Evolutionary conservation across 2,113 vertebrate genomes (phyloP).

Genomic region (Brachirus orientalis): DNA sequence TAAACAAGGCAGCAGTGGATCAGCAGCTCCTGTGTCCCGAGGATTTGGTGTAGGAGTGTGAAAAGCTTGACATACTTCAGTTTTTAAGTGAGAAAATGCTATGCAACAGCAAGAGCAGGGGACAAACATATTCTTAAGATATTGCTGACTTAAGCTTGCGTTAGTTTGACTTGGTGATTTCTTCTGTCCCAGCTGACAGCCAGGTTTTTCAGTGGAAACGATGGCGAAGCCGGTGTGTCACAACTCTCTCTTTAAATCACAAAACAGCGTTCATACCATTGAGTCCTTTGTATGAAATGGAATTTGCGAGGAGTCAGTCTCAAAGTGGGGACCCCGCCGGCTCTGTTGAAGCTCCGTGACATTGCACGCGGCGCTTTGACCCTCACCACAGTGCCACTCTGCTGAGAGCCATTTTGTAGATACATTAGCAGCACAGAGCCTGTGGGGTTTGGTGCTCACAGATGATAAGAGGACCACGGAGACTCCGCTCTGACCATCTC

Average conservation of each 20-base stretch:
- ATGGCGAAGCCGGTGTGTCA: too few species aligned
- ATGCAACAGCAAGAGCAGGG: too few species aligned
- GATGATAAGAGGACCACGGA: conserved; percentile 66
- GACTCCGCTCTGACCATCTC: conserved; percentile 53
- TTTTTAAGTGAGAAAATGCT: too few species aligned
- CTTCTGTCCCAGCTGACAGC: too few species aligned
- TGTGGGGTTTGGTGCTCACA: conserved; percentile 56
- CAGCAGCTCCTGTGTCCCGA: conserved; percentile 17
- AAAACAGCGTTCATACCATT: conserved; percentile 5
- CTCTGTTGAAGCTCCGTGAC: conserved; percentile 39
- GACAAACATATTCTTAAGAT: too few species aligned
- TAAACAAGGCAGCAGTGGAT: too few species aligned
- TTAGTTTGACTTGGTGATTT: too few species aligned
- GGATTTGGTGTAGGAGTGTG: too few species aligned
- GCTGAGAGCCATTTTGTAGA: conserved; percentile 53
- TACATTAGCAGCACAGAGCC: conserved; percentile 53
- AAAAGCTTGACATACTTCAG: too few species aligned
- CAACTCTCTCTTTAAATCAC: too few species aligned
- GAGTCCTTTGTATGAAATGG: conserved; percentile 16
- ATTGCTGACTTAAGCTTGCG: too few species aligned
- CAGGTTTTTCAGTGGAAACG: too few species aligned
- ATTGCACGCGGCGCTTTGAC: conserved; percentile 53
- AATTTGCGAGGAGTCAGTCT: conserved; percentile 16
- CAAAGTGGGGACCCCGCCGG: conserved; percentile 3
- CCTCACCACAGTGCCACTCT: conserved; percentile 42